Conservation (phyloP, 2,797 vertebrate species). For the Macropus fuliginosus region DNA sequence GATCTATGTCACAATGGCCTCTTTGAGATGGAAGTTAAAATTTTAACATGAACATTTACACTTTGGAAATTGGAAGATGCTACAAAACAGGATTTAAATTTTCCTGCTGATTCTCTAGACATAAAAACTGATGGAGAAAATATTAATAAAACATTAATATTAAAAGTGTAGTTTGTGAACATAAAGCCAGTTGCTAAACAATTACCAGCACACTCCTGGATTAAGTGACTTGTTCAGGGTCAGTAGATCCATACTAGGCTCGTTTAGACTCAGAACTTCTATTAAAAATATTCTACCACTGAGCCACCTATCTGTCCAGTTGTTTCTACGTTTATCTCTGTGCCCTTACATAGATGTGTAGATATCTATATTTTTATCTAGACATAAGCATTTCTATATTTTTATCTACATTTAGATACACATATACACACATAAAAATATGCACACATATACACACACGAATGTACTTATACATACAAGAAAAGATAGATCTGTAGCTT, state of each 20-base stretch:
- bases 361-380: neutral
- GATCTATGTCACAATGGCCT: neutral
- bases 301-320: neutral
- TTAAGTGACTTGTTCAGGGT: neutral
- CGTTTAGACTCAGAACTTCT: neutral
- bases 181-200: neutral
- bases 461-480: neutral
- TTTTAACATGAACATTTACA: neutral
- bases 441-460: neutral
- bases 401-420: neutral
- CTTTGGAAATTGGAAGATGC: neutral
- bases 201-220: neutral
- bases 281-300: neutral
- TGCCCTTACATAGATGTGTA: neutral
- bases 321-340: neutral
- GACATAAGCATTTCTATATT: neutral
- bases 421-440: neutral
- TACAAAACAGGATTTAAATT: neutral
- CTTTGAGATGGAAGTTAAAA: neutral
- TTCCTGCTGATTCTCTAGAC: neutral
- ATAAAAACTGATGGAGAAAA: neutral
- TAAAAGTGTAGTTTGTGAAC: neutral
- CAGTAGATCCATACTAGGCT: neutral
- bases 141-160: neutral
- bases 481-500: neutral